Evolutionary conservation across 2,113 vertebrate genomes (phyloP), one percentile per base, ranked within the genome.

Genomic region (Nesogale talazaci): DNA sequence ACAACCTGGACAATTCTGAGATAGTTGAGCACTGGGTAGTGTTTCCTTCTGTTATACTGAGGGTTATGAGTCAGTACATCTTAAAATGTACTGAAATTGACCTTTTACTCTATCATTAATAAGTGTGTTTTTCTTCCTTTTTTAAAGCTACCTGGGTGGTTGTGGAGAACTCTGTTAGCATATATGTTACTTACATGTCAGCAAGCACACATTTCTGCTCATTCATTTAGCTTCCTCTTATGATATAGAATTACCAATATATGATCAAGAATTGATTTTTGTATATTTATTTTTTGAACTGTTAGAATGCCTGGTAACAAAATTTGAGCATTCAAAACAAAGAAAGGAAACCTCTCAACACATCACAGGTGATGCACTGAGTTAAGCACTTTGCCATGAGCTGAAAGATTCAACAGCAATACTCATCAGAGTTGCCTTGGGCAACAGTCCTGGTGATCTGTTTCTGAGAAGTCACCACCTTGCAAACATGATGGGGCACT

Each of bases 241-340:
- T 22, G n/a, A 80, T 86, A 40, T 3, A 86, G 15, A 88, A 36
- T 81, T 69, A 3, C 0, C 52, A 63, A 36, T 3, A 36, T 38
- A 29, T 25, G 79, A 65, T 93, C 9, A 20, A 81, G 3, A 40
- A 46, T 76, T 63, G 12, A 4, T 46, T 85, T 84, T 46, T 78
- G 8, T 46, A 74, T 87, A 5, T 76, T 83, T 57, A 23, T 40
- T n/a, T 70, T 70, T 70, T 70, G 0, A 34, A 36, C 34, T 17
- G 25, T 3, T 42, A 25, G 40, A 29, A 38, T 42, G 3, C 31
- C 9, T 52, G 65, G 27, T 77, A 34, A 2, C 88, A 83, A 67
- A 75, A 29, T 67, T 27, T 63, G 74, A 19, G 12, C 38, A 92
- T 57, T 84, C 15, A 72, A 93, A 91, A 20, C 65, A 86, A 93